Evolutionary conservation across 2,113 vertebrate species (phyloP).

Genomic region (Chitala chitala): DNA sequence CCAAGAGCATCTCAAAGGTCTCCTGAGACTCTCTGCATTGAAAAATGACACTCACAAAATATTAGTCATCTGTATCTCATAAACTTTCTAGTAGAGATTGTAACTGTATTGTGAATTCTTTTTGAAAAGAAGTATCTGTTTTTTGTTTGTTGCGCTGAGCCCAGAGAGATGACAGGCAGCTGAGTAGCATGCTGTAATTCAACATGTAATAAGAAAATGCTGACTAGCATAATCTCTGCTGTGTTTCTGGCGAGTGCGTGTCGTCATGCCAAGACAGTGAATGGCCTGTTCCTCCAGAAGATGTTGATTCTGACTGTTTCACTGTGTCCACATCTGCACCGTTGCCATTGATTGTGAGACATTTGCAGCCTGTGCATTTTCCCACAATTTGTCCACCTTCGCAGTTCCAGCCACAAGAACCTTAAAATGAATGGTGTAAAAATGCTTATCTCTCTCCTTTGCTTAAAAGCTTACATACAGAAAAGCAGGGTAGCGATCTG

Average conservation of each 20-base stretch:
- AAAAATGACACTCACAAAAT: background rate
- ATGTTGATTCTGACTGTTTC: background rate
- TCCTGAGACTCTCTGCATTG: too few species aligned
- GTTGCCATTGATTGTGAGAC: background rate
- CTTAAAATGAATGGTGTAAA: too few species aligned
- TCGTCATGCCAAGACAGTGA: too few species aligned
- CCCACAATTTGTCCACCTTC: too few species aligned
- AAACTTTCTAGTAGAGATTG: background rate
- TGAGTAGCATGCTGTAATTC: background rate
- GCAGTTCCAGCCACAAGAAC: too few species aligned
- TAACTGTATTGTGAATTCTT: background rate
- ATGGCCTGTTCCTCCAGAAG: background rate
- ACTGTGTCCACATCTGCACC: too few species aligned
- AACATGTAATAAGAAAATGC: background rate
- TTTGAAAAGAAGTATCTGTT: background rate
- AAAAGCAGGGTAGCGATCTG: too few species aligned
- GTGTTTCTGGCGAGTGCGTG: background rate
- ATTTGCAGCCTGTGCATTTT: background rate
- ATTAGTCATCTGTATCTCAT: background rate
- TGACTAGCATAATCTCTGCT: background rate
- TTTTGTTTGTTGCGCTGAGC: background rate
- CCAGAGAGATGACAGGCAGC: background rate
- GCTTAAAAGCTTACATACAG: too few species aligned
- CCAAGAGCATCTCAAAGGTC: too few species aligned
- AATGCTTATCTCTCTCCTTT: too few species aligned